phyloP scores from a whole-genome alignment of 2,113 vertebrate genomes.

The Oceanodroma tethys region DNA sequence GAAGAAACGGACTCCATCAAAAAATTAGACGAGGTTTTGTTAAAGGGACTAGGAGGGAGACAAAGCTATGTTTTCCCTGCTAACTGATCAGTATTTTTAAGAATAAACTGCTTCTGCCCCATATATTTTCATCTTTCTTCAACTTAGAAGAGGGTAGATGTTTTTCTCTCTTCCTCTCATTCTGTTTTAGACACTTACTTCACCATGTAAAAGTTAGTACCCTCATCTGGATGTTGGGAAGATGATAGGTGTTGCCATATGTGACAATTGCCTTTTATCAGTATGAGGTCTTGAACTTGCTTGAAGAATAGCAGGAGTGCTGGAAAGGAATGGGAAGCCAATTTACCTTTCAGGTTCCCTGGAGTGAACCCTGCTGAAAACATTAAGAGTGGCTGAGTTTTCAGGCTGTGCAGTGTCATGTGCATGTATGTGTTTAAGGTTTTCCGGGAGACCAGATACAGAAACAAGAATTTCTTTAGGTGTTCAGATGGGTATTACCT shows the following conservation, averaged over 20 bases:
- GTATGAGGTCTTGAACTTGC: background rate
- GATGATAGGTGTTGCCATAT: constrained; percentile 20
- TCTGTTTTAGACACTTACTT: background rate
- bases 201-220: background rate
- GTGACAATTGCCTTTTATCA: constrained; percentile 31
- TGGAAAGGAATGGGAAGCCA: background rate
- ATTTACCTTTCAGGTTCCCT: constrained; percentile 6
- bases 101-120: background rate
- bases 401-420: background rate
- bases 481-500: background rate
- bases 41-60: background rate
- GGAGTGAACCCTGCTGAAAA: background rate
- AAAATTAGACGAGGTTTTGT: background rate
- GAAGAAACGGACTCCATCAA: background rate
- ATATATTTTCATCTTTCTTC: background rate
- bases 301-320: background rate
- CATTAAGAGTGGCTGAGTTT: background rate
- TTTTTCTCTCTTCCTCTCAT: background rate
- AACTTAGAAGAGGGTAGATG: background rate
- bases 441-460: background rate
- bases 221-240: background rate
- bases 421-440: background rate
- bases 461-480: background rate
- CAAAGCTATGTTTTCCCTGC: background rate
- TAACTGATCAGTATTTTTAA: background rate